These are phyloP conservation scores for Orchestia grillus DNA, from an alignment of 1,140 invertebrate species.

Conservation along the genomic window DNA sequence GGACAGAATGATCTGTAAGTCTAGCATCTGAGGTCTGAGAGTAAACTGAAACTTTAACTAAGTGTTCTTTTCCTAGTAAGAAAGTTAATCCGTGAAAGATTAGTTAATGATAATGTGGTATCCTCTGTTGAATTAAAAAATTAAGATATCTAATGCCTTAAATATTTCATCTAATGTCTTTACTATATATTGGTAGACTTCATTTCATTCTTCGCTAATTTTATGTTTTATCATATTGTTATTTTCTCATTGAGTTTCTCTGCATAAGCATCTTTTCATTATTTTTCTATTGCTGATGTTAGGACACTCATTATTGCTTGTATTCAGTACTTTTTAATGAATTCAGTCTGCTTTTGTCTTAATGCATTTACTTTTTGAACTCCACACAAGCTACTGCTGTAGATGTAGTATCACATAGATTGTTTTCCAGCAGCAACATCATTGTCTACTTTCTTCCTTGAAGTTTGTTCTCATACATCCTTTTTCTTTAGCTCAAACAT, in stretches of 20 bases:
- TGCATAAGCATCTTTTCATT: not conserved
- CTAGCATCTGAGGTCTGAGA: not conserved
- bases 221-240: not conserved
- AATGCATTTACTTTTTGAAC: not conserved
- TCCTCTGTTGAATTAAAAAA: not conserved
- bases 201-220: not conserved
- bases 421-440: not conserved
- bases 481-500: too few species aligned
- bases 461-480: too few species aligned
- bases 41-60: not conserved
- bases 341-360: not conserved
- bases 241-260: not conserved
- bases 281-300: too few species aligned
- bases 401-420: not conserved
- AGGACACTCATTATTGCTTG: too few species aligned
- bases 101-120: not conserved
- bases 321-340: not conserved
- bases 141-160: not conserved
- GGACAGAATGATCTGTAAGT: slow-evolving; percentile 95
- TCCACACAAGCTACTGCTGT: not conserved
- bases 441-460: too few species aligned
- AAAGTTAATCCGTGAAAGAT: not conserved
- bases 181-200: not conserved
- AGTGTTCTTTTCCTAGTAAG: not conserved
- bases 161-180: not conserved